Base-by-base conservation (phyloP, 1,140 invertebrate genomes). In the Geopemphigus sp. region DNA sequence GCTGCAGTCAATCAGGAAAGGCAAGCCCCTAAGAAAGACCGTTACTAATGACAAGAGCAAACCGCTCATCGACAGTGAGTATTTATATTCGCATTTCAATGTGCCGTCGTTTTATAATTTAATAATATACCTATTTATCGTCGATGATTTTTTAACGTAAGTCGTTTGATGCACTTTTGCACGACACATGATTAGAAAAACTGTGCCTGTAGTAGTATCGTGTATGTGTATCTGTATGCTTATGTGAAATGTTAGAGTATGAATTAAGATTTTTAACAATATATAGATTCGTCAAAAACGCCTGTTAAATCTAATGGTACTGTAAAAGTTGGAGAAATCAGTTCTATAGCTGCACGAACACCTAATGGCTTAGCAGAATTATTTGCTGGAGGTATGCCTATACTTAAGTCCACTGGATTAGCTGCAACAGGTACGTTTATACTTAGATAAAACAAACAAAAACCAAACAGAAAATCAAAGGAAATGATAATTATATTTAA, bases 11-110 rank as follows among this genome's bases (percentile, higher is more conserved):
- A 97, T 97, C 83, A 90, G 93, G 82, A 89, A 91, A 85, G 95
- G 95, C 64, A 88, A 91, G 74, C 88, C 89, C 81, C 87, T 97
- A 81, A 96, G 94, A 85, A 96, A 96, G 86, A 90, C 94, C 80
- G 89, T 92, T 1, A 96, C 95, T 11, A 92, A 94, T 83, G 95
- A 97, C 84, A 92, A 94, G 86, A 96, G 94, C 88, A 91, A 89
- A 57, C 95, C 95, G 1, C 84, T 89, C 76, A 86, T 95, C 81
- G 85, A 89, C 82, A 92, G 93, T 87, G 87, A 88, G 85, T 83
- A 72, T 12, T n/a, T 39, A 57, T 57, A 29, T 17, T 64, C 4
- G 12, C 15, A 45, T 66, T 8, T 22, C 14, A 3, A 12, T 26
- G n/a, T n/a, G 14, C 5, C 12, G 1, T 22, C 29, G 11, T 45